Conservation (phyloP, 2,888 invertebrate species). For the Bursaphelenchus okinawaensis region DNA sequence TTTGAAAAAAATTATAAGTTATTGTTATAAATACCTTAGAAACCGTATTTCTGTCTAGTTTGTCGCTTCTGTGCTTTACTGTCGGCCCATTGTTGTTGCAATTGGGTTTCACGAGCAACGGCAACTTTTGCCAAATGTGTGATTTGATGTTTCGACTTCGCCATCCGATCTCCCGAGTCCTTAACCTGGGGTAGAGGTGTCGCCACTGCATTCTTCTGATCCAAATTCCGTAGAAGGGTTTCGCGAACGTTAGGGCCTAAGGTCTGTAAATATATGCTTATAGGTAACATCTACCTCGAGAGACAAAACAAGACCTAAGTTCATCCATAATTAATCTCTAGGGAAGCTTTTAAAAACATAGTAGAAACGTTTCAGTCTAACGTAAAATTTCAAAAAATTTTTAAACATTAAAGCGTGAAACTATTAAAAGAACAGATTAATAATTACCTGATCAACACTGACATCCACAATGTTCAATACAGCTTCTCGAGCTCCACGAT, state of each 20-base stretch:
- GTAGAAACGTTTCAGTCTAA: too few species aligned
- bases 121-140: constrained; percentile 53
- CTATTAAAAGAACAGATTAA: neutral
- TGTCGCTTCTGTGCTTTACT: constrained; percentile 41
- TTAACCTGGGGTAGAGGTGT: constrained; percentile 23
- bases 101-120: constrained; percentile 49
- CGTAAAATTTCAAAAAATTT: neutral
- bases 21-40: too few species aligned
- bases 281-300: neutral
- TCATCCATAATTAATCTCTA: too few species aligned
- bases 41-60: constrained; percentile 51
- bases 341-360: too few species aligned
- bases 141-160: constrained; percentile 56
- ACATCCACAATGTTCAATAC: constrained; percentile 45
- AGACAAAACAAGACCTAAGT: neutral
- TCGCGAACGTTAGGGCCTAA: constrained; percentile 50
- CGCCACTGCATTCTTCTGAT: constrained; percentile 27
- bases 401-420: constrained; percentile 2
- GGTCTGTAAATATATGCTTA: constrained; percentile 24
- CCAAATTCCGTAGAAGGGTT: constrained; percentile 44
- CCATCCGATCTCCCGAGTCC: constrained; percentile 33
- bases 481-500: constrained; percentile 39
- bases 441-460: constrained; percentile 39
- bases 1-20: too few species aligned
- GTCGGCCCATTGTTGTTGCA: constrained; percentile 54